Evolutionary conservation across 2,888 invertebrate species (phyloP), one percentile per base, ranked within the genome.

Genomic region (Anthoptus insignis): DNA sequence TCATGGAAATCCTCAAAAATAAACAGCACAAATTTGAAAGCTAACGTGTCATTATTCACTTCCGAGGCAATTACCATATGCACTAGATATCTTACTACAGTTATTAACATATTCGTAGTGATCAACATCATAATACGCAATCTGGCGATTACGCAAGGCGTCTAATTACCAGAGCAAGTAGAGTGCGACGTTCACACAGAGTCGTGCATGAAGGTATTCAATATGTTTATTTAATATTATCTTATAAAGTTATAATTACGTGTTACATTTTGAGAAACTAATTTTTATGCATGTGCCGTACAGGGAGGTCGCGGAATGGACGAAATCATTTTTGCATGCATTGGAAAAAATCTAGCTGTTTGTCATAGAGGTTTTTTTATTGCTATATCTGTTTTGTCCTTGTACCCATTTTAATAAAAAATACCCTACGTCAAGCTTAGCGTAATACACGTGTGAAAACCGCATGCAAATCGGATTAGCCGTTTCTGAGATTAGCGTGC

Each of bases 161-260:
- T 74, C 72, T 74, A 81, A 85, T 89, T 86, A 83, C 78, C 24
- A 29, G 53, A 76, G 73, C 66, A 88, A 88, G 75, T 86, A 84
- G 89, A 88, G 76, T 86, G 86, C 78, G 73, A 86, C 88, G 82
- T 86, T 87, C 88, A 85, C 89, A 88, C 84, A 85, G 78, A 13
- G 39, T 32, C n/a, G 39, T 50, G 64, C 57, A 42, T 58, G 64
- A 22, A 14, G 57, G 32, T 39, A 58, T 58, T 52, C 19, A 52
- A 57, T 64, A 52, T 42, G 64, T 50, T 57, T 57, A 63, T 57
- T 63, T 52, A 42, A 60, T 52, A 52, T 60, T 37, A 37, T 14
- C 27, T 16, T 37, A 22, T 59, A 27, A 24, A 42, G 39, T 54
- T 24, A 54, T 54, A 61, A 61, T 54, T 61, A 22, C 47, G 42